Evolutionary conservation across 1,140 invertebrate genomes (phyloP).

Genomic region (Pemphigus obesinymphae): DNA sequence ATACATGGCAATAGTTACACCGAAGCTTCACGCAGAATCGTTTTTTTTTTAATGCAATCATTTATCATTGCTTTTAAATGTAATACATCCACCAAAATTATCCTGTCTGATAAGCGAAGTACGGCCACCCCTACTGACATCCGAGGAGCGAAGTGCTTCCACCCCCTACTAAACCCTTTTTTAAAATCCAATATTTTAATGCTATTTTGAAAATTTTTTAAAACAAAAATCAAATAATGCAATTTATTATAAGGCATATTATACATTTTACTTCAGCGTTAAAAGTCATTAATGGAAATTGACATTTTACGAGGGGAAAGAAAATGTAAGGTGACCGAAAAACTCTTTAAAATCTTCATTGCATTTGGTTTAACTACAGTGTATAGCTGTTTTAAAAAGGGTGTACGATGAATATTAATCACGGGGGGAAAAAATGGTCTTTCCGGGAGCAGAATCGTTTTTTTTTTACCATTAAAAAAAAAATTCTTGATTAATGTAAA

Average conservation of each 20-base stretch:
- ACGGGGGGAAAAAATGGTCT: neutral
- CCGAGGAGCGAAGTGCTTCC: too few relatives aligned
- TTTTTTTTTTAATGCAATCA: too few relatives aligned
- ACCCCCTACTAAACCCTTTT: too few relatives aligned
- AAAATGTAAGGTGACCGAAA: neutral
- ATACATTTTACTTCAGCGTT: neutral
- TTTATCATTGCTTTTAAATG: too few relatives aligned
- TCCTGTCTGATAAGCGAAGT: too few relatives aligned
- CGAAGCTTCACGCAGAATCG: too few relatives aligned
- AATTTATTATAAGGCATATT: neutral
- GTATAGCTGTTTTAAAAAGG: neutral
- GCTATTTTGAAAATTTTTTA: neutral
- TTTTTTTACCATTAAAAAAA: neutral
- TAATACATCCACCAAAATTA: too few relatives aligned
- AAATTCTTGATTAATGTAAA: neutral
- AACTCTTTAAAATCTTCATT: slow-evolving; percentile 29
- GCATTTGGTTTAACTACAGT: neutral
- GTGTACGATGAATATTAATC: neutral
- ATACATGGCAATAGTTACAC: too few relatives aligned
- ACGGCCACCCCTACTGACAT: too few relatives aligned
- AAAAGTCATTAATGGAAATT: slow-evolving; percentile 2
- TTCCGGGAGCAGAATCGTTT: neutral
- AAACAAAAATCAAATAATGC: neutral
- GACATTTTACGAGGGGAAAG: neutral
- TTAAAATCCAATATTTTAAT: too few relatives aligned